Percentiles rank a stretch among this genome's conserved stretches.
phyloP scores from a whole-genome alignment of 1,140 invertebrate genomes.

The Zaprionus lachaisei region DNA sequence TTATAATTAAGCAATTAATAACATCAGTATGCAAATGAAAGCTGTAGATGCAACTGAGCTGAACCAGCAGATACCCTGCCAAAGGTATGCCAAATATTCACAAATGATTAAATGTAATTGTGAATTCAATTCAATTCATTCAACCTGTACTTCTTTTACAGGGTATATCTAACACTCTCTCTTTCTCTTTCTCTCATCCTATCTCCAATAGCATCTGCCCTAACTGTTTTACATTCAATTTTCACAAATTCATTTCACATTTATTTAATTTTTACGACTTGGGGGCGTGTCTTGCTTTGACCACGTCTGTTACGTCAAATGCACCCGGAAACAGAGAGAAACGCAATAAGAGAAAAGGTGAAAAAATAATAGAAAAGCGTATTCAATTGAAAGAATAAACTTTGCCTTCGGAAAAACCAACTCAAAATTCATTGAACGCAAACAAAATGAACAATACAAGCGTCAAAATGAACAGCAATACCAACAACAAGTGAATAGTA shows the following conservation, averaged over 20 bases:
- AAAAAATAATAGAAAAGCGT: slow-evolving; percentile 25
- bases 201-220: no score
- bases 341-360: not conserved
- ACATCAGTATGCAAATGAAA: slow-evolving; percentile 10
- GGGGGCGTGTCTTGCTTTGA: not conserved
- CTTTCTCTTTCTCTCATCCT: not conserved
- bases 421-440: slow-evolving; percentile 31
- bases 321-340: not conserved
- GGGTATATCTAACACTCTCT: not conserved
- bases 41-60: not conserved
- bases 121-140: not conserved
- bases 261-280: slow-evolving; percentile 2
- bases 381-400: slow-evolving; percentile 38
- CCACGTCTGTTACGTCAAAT: slow-evolving; percentile 9
- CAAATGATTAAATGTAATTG: not conserved
- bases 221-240: slow-evolving; percentile 35
- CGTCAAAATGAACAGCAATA: slow-evolving; percentile 28
- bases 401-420: slow-evolving; percentile 23
- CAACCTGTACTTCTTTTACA: not conserved
- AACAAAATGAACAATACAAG: slow-evolving; percentile 16
- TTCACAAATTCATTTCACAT: slow-evolving; percentile 18
- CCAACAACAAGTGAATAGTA: slow-evolving; percentile 1
- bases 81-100: not conserved
- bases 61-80: not conserved
- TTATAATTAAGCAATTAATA: slow-evolving; percentile 42